phyloP scores from a whole-genome alignment of 92 coral and sea anemone species.

The Zoanthus sociatus region DNA sequence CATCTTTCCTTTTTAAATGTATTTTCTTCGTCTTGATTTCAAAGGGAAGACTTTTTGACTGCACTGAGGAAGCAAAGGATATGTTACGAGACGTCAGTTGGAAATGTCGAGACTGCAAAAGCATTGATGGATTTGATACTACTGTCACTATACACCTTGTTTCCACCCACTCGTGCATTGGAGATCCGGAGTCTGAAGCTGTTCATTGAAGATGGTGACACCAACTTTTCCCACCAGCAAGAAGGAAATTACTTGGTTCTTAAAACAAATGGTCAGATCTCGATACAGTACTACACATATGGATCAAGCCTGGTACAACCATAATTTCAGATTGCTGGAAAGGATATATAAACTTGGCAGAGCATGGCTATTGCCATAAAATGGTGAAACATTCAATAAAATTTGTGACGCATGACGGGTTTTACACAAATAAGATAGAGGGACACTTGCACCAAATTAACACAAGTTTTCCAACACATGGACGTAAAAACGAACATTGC shows the following conservation, averaged over 20 bases:
- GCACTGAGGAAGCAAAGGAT: conserved; percentile 31
- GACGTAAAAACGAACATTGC: too few species aligned
- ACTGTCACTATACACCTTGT: conserved; percentile 32
- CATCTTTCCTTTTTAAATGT: conserved; percentile 6
- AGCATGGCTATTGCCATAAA: too few species aligned
- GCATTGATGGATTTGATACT: conserved; percentile 29
- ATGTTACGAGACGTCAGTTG: conserved; percentile 11
- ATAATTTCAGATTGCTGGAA: too few species aligned
- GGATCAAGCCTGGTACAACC: too few species aligned
- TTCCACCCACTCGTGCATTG: conserved; percentile 21
- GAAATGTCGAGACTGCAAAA: background rate
- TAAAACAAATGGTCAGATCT: conserved; percentile 8
- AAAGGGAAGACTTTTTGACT: conserved; percentile 24
- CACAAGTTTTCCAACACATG: too few species aligned
- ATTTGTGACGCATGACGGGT: too few species aligned
- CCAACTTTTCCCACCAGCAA: conserved; percentile 3
- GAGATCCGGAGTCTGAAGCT: conserved; percentile 22
- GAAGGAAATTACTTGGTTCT: conserved; percentile 37
- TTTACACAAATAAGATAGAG: too few species aligned
- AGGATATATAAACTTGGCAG: too few species aligned
- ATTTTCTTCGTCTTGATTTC: background rate
- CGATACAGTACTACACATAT: conserved; percentile 23
- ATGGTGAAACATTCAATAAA: too few species aligned
- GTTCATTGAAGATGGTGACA: background rate
- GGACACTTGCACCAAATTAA: too few species aligned